Conservation (phyloP, 2,797 vertebrate species). For the Diceros bicornis region DNA sequence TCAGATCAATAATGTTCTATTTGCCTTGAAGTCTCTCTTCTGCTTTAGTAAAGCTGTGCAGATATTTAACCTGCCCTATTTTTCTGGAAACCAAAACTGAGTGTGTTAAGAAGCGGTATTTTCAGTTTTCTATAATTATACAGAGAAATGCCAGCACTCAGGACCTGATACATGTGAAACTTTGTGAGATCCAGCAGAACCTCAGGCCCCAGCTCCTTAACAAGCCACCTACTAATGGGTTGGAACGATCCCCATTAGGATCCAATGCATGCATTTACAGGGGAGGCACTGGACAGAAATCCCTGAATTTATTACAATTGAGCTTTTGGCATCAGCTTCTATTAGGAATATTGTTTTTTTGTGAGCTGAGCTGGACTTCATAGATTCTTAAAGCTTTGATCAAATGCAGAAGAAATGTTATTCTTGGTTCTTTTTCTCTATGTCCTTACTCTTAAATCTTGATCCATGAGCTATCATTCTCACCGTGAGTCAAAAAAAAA, state of each 20-base stretch:
- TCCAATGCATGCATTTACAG: background rate
- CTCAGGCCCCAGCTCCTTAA: background rate
- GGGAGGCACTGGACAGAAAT: background rate
- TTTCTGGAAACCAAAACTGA: constrained; percentile 23
- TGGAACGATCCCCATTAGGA: background rate
- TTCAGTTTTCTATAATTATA: background rate
- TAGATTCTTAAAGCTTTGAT: background rate
- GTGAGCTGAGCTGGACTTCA: background rate
- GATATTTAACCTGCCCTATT: background rate
- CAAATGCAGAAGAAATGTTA: background rate
- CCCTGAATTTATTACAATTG: background rate
- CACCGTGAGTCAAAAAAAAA: background rate
- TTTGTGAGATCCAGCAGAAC: background rate
- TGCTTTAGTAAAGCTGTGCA: background rate
- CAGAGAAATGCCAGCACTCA: background rate
- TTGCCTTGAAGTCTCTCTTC: background rate
- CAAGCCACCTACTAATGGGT: background rate
- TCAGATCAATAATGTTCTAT: background rate
- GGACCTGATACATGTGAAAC: background rate
- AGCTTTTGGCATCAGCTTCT: background rate
- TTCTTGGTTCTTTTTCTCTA: background rate
- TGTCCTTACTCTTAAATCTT: background rate
- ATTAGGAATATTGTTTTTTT: background rate
- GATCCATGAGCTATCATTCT: background rate
- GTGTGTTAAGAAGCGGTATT: background rate